Evolutionary conservation across 2,113 vertebrate species (phyloP), one percentile per base, ranked within the genome.

Genomic region (Anseranas semipalmata): DNA sequence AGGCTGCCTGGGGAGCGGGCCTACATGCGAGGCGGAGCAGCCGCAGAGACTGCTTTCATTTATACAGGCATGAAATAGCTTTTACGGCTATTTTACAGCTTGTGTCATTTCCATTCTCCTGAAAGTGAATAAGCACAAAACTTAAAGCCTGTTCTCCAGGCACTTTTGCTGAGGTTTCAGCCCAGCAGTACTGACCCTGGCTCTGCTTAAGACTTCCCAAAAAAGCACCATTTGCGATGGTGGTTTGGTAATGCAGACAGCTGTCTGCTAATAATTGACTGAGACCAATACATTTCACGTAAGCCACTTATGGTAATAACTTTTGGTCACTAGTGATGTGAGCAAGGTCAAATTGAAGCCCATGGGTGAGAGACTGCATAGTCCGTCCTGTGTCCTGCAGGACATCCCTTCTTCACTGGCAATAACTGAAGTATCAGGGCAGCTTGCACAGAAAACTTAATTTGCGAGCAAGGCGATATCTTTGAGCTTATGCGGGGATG

Each of bases 231-330:
- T 85, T 94, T 95, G 77, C 90, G 77, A 91, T 63, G 82, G 93
- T 74, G 95, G 94, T 97, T 96, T 96, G 90, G 84, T 91, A 77
- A 79, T 71, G 96, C 91, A 97, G 94, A 97, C 95, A 89, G 83
- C 95, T 92, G 96, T 95, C 96, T 96, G 77, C 96, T 91, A 52
- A 89, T 94, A 97, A 96, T 94, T 93, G 96, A 93, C 96, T 89
- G 94, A 95, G 93, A 89, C 94, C 89, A 96, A 95, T 93, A 94
- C 81, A 96, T 96, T 91, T 94, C 94, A 91, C 37, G 0, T 96
- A 93, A 95, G 90, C 87, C 91, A 94, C 81, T 96, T 96, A 85
- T 25, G 67, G 67, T 80, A 96, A 96, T 91, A 95, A 95, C 92
- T 91, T 95, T 55, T 94, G 89, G 90, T 90, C 94, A 96, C 90